Conservation (phyloP, 2,113 vertebrate genomes). For the Corvus moneduloides region DNA sequence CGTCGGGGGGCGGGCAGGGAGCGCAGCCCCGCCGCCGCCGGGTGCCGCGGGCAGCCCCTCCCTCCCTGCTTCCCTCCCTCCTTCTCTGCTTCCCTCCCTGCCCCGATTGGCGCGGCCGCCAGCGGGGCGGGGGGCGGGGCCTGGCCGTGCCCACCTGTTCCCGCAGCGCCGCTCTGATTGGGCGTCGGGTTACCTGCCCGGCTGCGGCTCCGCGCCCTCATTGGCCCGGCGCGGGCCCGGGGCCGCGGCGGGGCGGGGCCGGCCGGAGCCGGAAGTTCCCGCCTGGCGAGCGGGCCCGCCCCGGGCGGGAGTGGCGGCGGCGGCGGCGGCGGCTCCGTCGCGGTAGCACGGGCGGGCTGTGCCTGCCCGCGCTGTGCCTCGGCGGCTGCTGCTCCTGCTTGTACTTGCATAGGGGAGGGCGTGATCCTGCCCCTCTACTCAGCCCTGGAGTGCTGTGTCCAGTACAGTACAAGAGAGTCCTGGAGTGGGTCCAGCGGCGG, state of each 20-base stretch:
- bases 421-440: neutral
- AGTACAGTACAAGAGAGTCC: neutral
- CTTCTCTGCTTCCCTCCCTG: neutral
- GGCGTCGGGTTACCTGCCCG: neutral
- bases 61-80: neutral
- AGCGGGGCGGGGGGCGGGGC: neutral
- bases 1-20: neutral
- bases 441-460: neutral
- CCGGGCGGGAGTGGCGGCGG: neutral
- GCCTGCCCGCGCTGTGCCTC: neutral
- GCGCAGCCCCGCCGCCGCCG: neutral
- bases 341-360: fast-evolving
- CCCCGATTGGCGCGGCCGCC: constrained; percentile 1
- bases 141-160: neutral
- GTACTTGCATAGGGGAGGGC: fast-evolving
- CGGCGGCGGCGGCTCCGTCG: fast-evolving
- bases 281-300: neutral
- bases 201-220: neutral
- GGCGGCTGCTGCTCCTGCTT: neutral
- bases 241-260: neutral
- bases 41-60: constrained; percentile 4
- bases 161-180: neutral
- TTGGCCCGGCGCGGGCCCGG: neutral
- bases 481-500: neutral
- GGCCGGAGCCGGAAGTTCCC: neutral